Base-by-base conservation (phyloP, 2,113 vertebrate genomes). In the Protomyctophum bolini region DNA sequence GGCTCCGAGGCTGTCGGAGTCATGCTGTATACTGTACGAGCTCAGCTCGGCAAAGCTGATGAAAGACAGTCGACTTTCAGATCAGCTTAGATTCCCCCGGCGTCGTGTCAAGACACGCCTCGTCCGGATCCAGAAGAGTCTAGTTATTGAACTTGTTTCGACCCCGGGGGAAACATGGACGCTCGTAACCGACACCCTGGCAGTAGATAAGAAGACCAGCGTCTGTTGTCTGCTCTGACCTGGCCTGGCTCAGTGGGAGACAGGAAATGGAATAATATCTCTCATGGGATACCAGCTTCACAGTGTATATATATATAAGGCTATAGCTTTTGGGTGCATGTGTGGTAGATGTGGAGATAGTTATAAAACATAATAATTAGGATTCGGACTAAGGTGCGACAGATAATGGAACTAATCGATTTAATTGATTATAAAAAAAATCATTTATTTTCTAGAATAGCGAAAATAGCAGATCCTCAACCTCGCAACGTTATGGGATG, bases 141-240 rank as follows among this genome's bases (percentile, higher is more conserved):
- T 88, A n/a, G 84, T 85, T 87, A 75, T 76, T 91, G 90, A 91
- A 90, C 89, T 91, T 81, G 78, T 80, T 86, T 86, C 85, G 82
- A 91, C 87, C 89, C 75, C 85, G 78, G 83, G 80, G 78, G 83
- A 81, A 81, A 79, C 33, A 75, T 15, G 67, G 68, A 84, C 74
- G 80, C 56, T 74, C 86, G 87, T 85, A 87, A 89, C 83, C 64
- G 78, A 89, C 85, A 88, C 88, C 67, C 52, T 50, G 33, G 33
- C 33, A 41, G 33, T 6, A 41, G 33, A n/a, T n/a, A n/a, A n/a
- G n/a, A 41, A 3, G 21, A 21, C 33, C 33, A 41, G 33, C 33
- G 33, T 41, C 33, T 41, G 33, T 41, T 41, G 33, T 83, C 59
- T 52, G 72, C 58, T 76, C 58, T 72, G 82, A 81, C 77, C 82